Evolutionary conservation across 2,113 vertebrate species (phyloP).

Genomic region (Heloderma charlesbogerti): DNA sequence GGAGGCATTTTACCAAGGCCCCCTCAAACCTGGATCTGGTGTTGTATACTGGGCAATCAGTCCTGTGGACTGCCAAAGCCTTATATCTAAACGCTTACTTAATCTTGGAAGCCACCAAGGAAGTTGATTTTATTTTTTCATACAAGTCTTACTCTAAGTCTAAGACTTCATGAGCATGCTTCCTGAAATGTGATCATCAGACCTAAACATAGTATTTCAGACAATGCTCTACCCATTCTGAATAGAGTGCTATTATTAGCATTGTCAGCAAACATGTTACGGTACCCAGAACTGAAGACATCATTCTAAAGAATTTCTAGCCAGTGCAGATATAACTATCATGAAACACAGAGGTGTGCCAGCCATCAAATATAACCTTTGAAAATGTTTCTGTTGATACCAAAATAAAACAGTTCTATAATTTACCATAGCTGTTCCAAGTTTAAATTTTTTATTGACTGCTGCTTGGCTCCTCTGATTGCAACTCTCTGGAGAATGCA

Average conservation of each 20-base stretch:
- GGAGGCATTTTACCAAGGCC: no score
- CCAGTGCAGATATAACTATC: neutral
- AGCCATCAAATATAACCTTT: conserved; percentile 53
- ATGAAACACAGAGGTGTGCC: conserved; percentile 46
- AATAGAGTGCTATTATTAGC: neutral
- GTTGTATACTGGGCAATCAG: no score
- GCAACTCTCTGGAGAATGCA: conserved; percentile 36
- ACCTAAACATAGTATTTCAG: neutral
- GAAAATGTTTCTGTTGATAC: conserved; percentile 49
- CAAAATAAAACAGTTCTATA: conserved; percentile 55
- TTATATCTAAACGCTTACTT: no score
- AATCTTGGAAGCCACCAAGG: no score
- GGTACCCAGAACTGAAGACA: neutral
- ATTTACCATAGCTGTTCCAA: conserved; percentile 40
- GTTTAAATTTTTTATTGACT: conserved; percentile 64
- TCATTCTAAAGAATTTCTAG: neutral
- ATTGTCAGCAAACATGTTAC: neutral
- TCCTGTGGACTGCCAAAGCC: no score
- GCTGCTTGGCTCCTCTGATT: conserved; percentile 49
- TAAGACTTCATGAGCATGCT: neutral
- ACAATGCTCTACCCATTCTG: neutral
- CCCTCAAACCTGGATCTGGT: no score
- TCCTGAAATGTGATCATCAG: neutral
- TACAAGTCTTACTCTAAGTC: neutral
- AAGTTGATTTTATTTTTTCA: no score